Evolutionary conservation across 2,797 vertebrate genomes (phyloP).

Genomic region (Lindbergichthys nudifrons): DNA sequence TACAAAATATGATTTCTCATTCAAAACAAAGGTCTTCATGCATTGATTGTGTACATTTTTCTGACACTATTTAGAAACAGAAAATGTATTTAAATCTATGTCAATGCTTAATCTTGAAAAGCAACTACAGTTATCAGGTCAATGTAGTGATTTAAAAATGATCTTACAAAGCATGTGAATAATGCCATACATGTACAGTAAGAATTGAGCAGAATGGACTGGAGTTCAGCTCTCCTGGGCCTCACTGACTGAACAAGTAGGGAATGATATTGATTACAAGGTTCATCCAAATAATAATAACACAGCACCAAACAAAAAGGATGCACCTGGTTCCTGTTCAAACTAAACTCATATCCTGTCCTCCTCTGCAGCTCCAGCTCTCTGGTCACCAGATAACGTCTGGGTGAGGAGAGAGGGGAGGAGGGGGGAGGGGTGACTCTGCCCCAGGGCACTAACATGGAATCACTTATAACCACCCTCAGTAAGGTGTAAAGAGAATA

Average conservation of each 20-base stretch:
- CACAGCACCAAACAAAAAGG: slow-evolving; percentile 24
- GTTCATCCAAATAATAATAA: slow-evolving; percentile 7
- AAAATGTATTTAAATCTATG: too few relatives aligned
- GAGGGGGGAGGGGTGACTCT: not conserved
- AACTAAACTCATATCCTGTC: slow-evolving; percentile 59
- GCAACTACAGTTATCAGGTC: too few relatives aligned
- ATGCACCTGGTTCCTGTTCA: slow-evolving; percentile 67
- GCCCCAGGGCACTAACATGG: slow-evolving; percentile 2
- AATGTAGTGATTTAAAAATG: too few relatives aligned
- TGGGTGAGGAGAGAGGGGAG: not conserved
- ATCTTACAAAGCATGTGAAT: too few relatives aligned
- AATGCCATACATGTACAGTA: too few relatives aligned
- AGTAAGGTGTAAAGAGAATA: slow-evolving; percentile 9
- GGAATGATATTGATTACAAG: not conserved
- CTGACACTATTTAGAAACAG: too few relatives aligned
- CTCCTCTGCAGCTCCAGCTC: not conserved
- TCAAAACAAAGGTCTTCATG: too few relatives aligned
- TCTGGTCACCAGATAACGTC: slow-evolving; percentile 10
- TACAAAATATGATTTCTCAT: too few relatives aligned
- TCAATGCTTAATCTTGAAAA: too few relatives aligned
- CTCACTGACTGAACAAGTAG: not conserved
- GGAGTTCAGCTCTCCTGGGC: too few relatives aligned
- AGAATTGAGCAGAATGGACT: not conserved
- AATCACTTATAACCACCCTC: slow-evolving; percentile 13
- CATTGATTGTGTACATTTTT: too few relatives aligned